These are phyloP conservation scores for Nomada fabriciana DNA, from an alignment of 2,888 invertebrate species.

Conservation along the genomic window DNA sequence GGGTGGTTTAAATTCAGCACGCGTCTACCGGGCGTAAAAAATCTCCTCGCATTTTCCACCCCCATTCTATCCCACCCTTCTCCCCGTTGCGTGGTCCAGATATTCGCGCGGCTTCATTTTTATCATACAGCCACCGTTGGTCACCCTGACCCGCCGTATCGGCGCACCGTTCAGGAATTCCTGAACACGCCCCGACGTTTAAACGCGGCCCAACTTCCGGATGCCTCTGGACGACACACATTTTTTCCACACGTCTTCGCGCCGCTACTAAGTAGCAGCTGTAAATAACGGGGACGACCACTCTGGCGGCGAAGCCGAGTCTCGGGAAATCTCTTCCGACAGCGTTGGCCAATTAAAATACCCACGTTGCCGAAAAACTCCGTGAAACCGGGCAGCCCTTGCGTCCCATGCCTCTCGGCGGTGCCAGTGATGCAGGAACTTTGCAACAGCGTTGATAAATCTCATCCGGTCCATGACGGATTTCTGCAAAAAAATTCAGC, in stretches of 20 bases:
- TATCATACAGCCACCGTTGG: slow-evolving; percentile 35
- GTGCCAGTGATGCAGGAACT: slow-evolving; percentile 67
- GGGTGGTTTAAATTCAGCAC: slow-evolving; percentile 60
- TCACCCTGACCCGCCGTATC: slow-evolving; percentile 39
- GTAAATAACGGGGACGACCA: slow-evolving; percentile 54
- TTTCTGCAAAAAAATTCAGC: slow-evolving; percentile 69
- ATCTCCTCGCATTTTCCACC: slow-evolving; percentile 6
- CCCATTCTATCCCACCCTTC: not conserved
- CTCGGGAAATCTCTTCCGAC: slow-evolving; percentile 70
- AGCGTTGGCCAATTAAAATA: slow-evolving; percentile 70
- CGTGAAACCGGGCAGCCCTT: not conserved
- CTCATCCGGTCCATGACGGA: slow-evolving; percentile 74
- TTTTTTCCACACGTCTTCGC: slow-evolving; percentile 38
- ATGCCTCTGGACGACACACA: slow-evolving; percentile 47
- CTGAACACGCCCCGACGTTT: slow-evolving; percentile 63
- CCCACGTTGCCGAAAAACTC: slow-evolving; percentile 63
- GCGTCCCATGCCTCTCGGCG: not conserved
- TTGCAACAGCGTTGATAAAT: slow-evolving; percentile 74
- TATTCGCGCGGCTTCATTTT: slow-evolving; percentile 43
- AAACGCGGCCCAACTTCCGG: slow-evolving; percentile 67
- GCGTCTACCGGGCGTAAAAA: slow-evolving; percentile 35
- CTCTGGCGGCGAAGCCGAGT: slow-evolving; percentile 29
- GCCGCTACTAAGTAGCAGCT: slow-evolving; percentile 4
- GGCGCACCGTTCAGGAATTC: slow-evolving; percentile 66
- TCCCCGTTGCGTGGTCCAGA: slow-evolving; percentile 36